Evolutionary conservation across 2,113 vertebrate species (phyloP), one percentile per base, ranked within the genome.

Genomic region (Hiodon alosoides): DNA sequence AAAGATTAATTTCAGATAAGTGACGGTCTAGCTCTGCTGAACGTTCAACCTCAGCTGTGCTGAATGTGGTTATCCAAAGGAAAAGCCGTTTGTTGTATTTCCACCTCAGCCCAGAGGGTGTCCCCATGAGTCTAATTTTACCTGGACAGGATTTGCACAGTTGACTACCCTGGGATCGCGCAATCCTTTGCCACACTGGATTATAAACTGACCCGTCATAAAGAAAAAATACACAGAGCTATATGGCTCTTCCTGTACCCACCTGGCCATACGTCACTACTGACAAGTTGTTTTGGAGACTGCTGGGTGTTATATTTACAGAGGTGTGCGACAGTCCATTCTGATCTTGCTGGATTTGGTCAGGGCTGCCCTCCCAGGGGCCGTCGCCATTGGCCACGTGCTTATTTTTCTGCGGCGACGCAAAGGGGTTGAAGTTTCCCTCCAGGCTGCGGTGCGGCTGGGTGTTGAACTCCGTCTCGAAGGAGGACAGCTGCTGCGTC

Each of bases 341-440:
- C 92, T 98, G 93, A 92, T 97, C 96, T 91, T 93, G 94, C 92
- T 95, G 95, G 86, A 94, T 94, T 90, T 93, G 93, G 92, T 98
- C 95, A 86, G 93, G 91, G 81, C 91, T 92, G 86, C 87, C 91
- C 81, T 94, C 94, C 96, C 96, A 99, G 75, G 92, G 91, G 86
- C 92, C 90, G 91, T 92, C 90, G 71, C 89, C 87, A 4, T 81
- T 79, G 78, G 79, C 70, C 86, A 95, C 94, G 83, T 96, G 94
- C 91, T 97, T 95, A 93, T 94, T 98, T 92, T 98, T 99, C 92
- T 98, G 96, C 74, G 97, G 97, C 83, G 97, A 99, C 83, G 96
- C 97, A 79, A 99, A 99, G 11, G 97, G 97, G 91, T 98, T 99
- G 92, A 96, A 99, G 92, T 98, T 94, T 90, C 92, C 95, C 90